These are phyloP conservation scores for Donacobius atricapilla DNA, from an alignment of 2,113 vertebrate genomes.

Conservation along the genomic window DNA sequence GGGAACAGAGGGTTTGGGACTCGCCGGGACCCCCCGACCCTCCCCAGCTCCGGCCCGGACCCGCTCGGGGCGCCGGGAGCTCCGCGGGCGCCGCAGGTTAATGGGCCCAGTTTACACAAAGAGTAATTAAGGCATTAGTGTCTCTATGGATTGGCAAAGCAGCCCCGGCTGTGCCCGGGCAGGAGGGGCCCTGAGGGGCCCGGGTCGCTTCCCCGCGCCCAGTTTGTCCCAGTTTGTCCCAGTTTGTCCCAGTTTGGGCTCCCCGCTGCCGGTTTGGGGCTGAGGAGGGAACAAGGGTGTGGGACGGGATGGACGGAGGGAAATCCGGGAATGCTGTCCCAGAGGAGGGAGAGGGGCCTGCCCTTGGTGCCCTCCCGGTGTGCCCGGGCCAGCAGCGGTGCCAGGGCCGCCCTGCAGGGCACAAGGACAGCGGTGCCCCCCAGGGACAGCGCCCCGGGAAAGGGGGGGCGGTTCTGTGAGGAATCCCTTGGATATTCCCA, in stretches of 20 bases:
- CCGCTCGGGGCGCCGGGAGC: not conserved
- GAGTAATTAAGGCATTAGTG: slow-evolving; percentile 42
- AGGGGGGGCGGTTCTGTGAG: not conserved
- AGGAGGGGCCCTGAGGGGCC: not conserved
- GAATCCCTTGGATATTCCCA: not conserved
- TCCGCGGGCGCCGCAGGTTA: slow-evolving; percentile 24
- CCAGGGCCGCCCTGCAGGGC: not conserved
- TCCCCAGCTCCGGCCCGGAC: not conserved
- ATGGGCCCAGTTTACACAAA: slow-evolving; percentile 31
- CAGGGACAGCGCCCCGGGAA: not conserved
- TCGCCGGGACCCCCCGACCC: not conserved
- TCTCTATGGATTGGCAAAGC: not conserved
- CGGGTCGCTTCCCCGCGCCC: not conserved
- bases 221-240: too few species aligned
- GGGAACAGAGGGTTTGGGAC: not conserved
- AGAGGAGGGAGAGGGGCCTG: not conserved
- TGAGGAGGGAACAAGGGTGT: not conserved
- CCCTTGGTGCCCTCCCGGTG: not conserved
- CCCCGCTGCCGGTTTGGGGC: not conserved
- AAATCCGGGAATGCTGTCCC: too few species aligned
- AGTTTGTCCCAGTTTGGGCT: not conserved
- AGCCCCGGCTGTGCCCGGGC: not conserved
- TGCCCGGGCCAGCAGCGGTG: too few species aligned
- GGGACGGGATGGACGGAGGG: not conserved
- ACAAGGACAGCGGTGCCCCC: fast-evolving